phyloP scores from a whole-genome alignment of 2,888 invertebrate genomes.

The Epicampocera succincta region DNA sequence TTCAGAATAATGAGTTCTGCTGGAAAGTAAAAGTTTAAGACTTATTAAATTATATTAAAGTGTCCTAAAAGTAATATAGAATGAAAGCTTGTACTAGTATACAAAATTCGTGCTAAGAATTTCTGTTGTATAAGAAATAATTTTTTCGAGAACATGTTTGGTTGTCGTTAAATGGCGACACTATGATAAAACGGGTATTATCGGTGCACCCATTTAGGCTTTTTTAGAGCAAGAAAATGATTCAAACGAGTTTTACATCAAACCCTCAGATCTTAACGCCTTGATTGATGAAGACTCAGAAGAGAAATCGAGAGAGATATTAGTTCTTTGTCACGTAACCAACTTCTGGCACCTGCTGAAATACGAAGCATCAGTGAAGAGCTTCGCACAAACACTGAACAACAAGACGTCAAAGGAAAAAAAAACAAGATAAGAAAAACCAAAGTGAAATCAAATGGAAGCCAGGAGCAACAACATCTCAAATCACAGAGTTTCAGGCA shows the following conservation, averaged over 20 bases:
- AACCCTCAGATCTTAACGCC: too few relatives aligned
- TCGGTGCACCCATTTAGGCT: too few relatives aligned
- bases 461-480: constrained; percentile 23
- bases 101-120: not conserved
- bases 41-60: not conserved
- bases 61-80: not conserved
- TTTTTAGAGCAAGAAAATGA: too few relatives aligned
- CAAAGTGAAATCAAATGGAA: constrained; percentile 5
- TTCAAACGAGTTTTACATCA: too few relatives aligned
- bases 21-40: not conserved
- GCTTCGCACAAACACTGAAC: constrained; percentile 2
- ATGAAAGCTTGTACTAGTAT: not conserved
- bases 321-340: constrained; percentile 32
- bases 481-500: constrained; percentile 2
- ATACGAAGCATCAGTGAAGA: not conserved
- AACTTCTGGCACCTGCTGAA: constrained; percentile 40
- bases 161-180: constrained; percentile 13
- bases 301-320: too few relatives aligned
- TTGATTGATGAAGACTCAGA: too few relatives aligned
- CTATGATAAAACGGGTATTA: constrained; percentile 15
- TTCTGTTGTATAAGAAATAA: not conserved
- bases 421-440: constrained; percentile 1
- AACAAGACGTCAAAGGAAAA: constrained; percentile 25
- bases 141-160: constrained; percentile 11
- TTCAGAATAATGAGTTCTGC: not conserved